Evolutionary conservation across 2,113 vertebrate genomes (phyloP).

Genomic region (Halcyon malimbica): DNA sequence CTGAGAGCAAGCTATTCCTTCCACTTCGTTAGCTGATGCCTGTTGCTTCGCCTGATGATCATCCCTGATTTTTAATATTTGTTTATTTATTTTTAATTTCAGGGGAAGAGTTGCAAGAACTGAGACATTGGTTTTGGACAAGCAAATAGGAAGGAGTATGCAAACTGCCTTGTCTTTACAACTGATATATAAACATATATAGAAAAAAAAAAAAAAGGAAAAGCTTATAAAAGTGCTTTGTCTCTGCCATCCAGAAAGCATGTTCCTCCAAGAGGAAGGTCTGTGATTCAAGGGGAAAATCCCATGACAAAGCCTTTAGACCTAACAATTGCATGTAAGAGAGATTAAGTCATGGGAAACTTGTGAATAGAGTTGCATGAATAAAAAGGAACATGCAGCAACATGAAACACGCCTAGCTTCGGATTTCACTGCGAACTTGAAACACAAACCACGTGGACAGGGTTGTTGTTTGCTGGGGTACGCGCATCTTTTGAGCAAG

Average conservation of each 20-base stretch:
- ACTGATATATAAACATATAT: background rate
- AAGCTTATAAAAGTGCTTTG: background rate
- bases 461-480: background rate
- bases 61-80: background rate
- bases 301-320: slow-evolving; percentile 54
- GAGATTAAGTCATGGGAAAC: slow-evolving; percentile 60
- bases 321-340: slow-evolving; percentile 28
- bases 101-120: background rate
- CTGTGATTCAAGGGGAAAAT: slow-evolving; percentile 58
- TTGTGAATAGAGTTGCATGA: background rate
- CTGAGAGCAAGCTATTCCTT: background rate
- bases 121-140: background rate
- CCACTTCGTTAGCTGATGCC: background rate
- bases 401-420: slow-evolving; percentile 39
- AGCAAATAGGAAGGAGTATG: background rate
- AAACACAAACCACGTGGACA: background rate
- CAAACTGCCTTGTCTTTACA: background rate
- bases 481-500: background rate
- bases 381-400: slow-evolving; percentile 58
- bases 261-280: slow-evolving; percentile 19
- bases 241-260: background rate
- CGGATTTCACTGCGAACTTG: background rate
- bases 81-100: background rate
- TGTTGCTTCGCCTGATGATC: background rate
- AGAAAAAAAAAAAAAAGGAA: background rate